A percentile compares a stretch with the other conserved stretches of the same genome.
phyloP scores from a whole-genome alignment of 2,888 invertebrate species.

The Saturnia pavonia region DNA sequence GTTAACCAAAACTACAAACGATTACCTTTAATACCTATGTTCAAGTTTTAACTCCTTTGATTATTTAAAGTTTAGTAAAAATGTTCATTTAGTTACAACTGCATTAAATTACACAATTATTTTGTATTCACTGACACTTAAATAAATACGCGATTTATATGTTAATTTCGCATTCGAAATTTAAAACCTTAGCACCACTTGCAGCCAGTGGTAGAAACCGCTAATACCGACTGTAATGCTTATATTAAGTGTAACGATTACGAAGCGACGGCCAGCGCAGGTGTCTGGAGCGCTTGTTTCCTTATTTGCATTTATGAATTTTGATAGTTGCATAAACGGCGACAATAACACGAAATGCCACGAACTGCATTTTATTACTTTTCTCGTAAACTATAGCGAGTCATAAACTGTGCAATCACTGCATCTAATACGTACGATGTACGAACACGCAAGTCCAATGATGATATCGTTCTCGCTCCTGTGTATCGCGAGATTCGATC shows the following conservation, averaged over 20 bases:
- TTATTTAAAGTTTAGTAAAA: background rate
- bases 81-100: background rate
- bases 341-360: conserved; percentile 9
- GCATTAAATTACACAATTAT: background rate
- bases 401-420: conserved; percentile 17
- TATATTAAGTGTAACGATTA: conserved; percentile 26
- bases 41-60: background rate
- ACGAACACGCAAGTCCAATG: conserved; percentile 28
- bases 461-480: conserved; percentile 54
- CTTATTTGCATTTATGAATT: conserved; percentile 33
- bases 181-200: conserved; percentile 1
- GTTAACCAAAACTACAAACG: background rate
- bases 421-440: conserved; percentile 2
- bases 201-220: conserved; percentile 26
- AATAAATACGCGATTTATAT: conserved; percentile 25
- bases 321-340: conserved; percentile 27
- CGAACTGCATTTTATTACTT: background rate
- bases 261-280: conserved; percentile 24
- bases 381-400: conserved; percentile 32
- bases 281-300: conserved; percentile 24
- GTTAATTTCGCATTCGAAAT: conserved; percentile 4
- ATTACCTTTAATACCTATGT: background rate
- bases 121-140: conserved; percentile 17
- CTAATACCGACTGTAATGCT: conserved; percentile 24
- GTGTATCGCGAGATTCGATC: conserved; percentile 65